Conservation (phyloP, 2,113 vertebrate genomes). For the Dermatemys mawii region DNA sequence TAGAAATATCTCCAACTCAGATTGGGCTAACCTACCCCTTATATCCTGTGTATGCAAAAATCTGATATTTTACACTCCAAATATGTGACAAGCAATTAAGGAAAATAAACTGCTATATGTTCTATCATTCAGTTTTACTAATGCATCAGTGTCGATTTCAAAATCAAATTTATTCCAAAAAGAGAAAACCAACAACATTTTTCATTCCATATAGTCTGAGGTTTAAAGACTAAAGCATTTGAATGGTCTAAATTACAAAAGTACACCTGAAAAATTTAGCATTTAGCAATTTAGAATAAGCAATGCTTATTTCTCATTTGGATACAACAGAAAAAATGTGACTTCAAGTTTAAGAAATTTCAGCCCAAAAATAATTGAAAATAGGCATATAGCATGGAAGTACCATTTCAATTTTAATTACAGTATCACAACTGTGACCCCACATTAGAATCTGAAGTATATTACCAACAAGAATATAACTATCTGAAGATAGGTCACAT, state of each 20-base stretch:
- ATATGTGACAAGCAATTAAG: not conserved
- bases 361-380: not conserved
- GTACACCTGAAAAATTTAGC: not conserved
- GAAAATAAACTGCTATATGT: not conserved
- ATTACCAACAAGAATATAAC: not conserved
- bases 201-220: not conserved
- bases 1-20: not conserved
- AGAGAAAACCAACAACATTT: not conserved
- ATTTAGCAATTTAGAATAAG: too few species aligned
- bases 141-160: not conserved
- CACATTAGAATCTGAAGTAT: not conserved
- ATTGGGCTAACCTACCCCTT: not conserved
- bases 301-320: not conserved
- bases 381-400: not conserved
- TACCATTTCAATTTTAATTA: not conserved
- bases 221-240: not conserved
- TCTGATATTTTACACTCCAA: not conserved
- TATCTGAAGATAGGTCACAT: not conserved
- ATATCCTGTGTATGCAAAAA: not conserved
- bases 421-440: not conserved
- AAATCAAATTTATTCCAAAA: not conserved
- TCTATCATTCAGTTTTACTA: not conserved
- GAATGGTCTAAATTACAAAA: not conserved
- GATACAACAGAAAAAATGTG: not conserved
- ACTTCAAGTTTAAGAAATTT: not conserved